Evolutionary conservation across 2,888 invertebrate species (phyloP).

Genomic region (Protonemura montana): DNA sequence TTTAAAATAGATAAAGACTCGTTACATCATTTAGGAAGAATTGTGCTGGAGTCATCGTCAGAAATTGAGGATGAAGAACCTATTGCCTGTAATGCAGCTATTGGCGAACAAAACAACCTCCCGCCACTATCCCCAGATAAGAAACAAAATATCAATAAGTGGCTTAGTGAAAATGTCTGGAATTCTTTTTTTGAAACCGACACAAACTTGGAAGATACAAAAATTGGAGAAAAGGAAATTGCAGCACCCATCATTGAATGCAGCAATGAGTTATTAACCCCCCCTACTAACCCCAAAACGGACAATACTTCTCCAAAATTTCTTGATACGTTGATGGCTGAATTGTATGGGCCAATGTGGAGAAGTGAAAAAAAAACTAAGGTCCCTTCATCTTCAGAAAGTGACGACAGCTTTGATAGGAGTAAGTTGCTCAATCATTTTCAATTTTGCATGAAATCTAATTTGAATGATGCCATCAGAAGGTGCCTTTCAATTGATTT

Average conservation of each 20-base stretch:
- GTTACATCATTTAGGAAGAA: neutral
- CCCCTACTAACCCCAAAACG: no score
- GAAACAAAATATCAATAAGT: neutral
- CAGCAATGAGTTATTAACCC: no score
- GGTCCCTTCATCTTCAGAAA: neutral
- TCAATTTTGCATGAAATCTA: no score
- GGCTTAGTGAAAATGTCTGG: neutral
- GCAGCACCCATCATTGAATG: neutral
- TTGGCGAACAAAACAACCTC: neutral
- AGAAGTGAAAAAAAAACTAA: neutral
- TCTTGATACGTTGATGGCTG: neutral
- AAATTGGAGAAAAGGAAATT: neutral
- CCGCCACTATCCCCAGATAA: neutral
- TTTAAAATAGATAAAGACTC: neutral
- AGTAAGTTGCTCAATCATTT: neutral
- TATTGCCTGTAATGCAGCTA: neutral
- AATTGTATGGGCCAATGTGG: conserved; percentile 10
- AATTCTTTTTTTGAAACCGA: neutral
- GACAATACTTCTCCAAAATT: neutral
- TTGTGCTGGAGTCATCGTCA: conserved; percentile 19
- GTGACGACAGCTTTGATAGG: conserved; percentile 7
- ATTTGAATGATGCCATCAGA: no score
- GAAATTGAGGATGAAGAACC: neutral
- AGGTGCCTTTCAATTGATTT: no score
- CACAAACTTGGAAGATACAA: neutral